These are phyloP conservation scores for Saccostrea glomerata DNA, from an alignment of 1,140 invertebrate genomes.

Conservation along the genomic window DNA sequence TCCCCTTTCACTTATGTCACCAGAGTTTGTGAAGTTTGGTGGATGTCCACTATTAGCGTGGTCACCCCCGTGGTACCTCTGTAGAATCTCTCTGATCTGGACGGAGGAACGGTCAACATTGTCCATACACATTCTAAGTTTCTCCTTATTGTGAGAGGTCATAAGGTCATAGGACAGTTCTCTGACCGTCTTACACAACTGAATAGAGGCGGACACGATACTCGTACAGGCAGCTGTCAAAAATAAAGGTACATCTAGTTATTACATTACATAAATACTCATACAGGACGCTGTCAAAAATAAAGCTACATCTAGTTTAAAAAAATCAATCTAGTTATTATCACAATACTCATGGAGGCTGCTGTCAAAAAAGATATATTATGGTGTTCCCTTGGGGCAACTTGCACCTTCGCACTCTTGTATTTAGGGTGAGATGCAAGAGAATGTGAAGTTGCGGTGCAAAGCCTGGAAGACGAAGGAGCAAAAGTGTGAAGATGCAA, in stretches of 20 bases:
- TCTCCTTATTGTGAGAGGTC: slow-evolving; percentile 61
- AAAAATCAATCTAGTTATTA: no score
- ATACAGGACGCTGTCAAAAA: no score
- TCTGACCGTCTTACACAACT: slow-evolving; percentile 68
- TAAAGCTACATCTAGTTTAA: no score
- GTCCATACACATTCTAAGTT: slow-evolving; percentile 64
- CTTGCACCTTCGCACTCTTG: no score
- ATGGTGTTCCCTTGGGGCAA: no score
- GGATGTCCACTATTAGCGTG: neutral
- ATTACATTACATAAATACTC: no score
- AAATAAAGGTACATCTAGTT: slow-evolving; percentile 24
- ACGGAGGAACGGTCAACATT: slow-evolving; percentile 63
- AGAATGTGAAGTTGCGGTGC: no score
- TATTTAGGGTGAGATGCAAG: no score
- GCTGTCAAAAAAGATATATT: no score
- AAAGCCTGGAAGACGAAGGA: no score
- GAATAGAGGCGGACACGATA: slow-evolving; percentile 70
- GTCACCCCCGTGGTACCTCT: slow-evolving; percentile 53
- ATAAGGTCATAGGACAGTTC: slow-evolving; percentile 68
- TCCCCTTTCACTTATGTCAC: neutral
- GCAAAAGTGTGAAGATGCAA: no score
- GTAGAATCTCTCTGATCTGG: slow-evolving; percentile 64
- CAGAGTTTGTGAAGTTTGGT: neutral
- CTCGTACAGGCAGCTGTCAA: slow-evolving; percentile 71
- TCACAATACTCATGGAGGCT: no score